Evolutionary conservation across 1,140 invertebrate genomes (phyloP).

Genomic region (Dinoponera quadriceps): DNA sequence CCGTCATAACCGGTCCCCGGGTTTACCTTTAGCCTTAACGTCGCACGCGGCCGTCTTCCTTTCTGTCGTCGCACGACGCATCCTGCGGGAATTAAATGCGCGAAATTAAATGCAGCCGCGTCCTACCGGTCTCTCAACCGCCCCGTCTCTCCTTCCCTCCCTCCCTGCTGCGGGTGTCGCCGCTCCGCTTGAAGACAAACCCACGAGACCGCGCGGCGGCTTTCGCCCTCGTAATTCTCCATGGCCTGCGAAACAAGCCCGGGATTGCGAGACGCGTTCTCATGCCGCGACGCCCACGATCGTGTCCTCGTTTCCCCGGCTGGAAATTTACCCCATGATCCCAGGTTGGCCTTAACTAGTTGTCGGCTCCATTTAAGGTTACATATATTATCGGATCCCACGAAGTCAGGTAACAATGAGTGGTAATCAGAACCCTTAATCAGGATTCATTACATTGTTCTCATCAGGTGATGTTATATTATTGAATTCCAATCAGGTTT

Average conservation of each 20-base stretch:
- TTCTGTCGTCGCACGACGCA: conserved; percentile 30
- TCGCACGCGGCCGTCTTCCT: conserved; percentile 36
- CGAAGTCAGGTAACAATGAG: no score
- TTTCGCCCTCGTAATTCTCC: conserved; percentile 36
- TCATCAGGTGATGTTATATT: no score
- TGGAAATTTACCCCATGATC: no score
- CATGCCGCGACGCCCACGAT: not conserved
- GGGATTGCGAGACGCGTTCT: conserved; percentile 45
- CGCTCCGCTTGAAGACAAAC: conserved; percentile 13
- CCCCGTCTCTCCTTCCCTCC: not conserved
- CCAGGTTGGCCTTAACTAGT: no score
- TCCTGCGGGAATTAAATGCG: conserved; percentile 73
- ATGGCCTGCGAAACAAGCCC: conserved; percentile 4
- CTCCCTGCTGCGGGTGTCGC: not conserved
- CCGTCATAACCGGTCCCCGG: conserved; percentile 38
- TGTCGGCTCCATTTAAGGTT: no score
- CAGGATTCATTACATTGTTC: no score
- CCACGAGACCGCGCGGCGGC: conserved; percentile 5
- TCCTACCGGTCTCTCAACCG: not conserved
- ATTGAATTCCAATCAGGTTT: no score
- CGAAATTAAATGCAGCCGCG: conserved; percentile 72
- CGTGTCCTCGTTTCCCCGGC: no score
- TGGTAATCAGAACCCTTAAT: no score
- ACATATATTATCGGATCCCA: no score
- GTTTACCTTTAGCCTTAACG: conserved; percentile 32